Evolutionary conservation across 2,113 vertebrate genomes (phyloP).

Genomic region (Ardeotis arabs): DNA sequence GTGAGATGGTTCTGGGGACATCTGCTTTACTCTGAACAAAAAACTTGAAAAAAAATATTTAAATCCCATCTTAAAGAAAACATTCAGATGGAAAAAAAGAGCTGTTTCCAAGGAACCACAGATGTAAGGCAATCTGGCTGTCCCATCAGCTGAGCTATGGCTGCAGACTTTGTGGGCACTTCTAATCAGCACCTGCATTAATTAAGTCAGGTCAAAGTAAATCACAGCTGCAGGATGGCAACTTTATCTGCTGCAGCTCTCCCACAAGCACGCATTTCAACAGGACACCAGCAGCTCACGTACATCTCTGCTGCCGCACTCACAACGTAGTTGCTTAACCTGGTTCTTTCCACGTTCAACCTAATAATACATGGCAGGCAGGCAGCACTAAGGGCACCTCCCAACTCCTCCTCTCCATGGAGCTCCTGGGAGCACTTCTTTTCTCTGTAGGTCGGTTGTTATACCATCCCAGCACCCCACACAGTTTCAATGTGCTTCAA

Average conservation of each 20-base stretch:
- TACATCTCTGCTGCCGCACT: not conserved
- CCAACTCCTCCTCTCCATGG: not conserved
- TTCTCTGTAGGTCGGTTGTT: not conserved
- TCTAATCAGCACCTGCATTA: not conserved
- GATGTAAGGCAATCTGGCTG: not conserved
- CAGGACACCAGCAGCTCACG: not conserved
- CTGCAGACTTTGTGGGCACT: not conserved
- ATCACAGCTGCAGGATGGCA: not conserved
- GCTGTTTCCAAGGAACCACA: not conserved
- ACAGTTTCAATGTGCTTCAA: not conserved
- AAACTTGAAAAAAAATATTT: not conserved
- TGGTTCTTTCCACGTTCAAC: fast-evolving
- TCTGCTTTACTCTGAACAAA: not conserved
- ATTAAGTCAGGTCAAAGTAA: not conserved
- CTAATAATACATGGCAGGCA: not conserved
- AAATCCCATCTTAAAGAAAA: not conserved
- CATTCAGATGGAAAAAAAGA: not conserved
- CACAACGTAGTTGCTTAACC: not conserved
- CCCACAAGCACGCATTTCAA: not conserved
- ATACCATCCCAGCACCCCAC: not conserved
- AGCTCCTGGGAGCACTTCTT: not conserved
- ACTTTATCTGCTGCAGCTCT: not conserved
- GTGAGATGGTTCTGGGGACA: not conserved
- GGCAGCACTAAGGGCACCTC: not conserved
- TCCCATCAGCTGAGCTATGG: not conserved